These are phyloP conservation scores for Halictus rubicundus DNA, from an alignment of 1,140 invertebrate species.

Conservation along the genomic window DNA sequence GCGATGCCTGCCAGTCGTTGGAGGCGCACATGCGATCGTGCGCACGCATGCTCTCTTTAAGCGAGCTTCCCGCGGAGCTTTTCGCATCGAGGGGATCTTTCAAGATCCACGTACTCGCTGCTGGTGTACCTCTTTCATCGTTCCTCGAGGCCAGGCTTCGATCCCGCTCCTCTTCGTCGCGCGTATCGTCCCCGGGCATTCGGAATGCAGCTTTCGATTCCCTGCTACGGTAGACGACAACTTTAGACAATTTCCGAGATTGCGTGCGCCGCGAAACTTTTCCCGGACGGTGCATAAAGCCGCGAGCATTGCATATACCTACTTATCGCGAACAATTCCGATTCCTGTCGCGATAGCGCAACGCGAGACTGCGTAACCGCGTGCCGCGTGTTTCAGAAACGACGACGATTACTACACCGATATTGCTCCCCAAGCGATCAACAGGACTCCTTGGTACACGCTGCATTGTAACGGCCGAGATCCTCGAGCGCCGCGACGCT, in stretches of 20 bases:
- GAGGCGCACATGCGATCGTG: constrained; percentile 2
- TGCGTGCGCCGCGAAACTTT: constrained; percentile 55
- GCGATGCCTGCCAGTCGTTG: background rate
- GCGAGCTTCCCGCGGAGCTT: constrained; percentile 19
- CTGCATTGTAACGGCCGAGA: background rate
- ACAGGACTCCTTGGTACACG: background rate
- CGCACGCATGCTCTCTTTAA: background rate
- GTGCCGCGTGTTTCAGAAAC: background rate
- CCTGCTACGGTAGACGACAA: constrained; percentile 55
- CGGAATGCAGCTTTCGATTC: constrained; percentile 55
- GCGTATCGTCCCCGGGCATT: constrained; percentile 10
- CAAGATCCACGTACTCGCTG: background rate
- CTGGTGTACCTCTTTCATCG: background rate
- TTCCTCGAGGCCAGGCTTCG: background rate
- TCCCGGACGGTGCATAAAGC: constrained; percentile 34
- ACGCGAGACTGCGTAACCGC: constrained; percentile 11
- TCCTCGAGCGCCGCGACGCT: background rate
- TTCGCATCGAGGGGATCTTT: constrained; percentile 5
- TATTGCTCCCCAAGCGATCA: constrained; percentile 6
- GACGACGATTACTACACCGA: constrained; percentile 6
- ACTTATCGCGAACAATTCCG: constrained; percentile 55
- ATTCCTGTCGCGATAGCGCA: constrained; percentile 34
- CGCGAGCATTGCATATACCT: constrained; percentile 21
- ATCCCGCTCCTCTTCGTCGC: constrained; percentile 15
- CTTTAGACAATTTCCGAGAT: constrained; percentile 60